These are phyloP conservation scores for Cerceris ruficornis DNA, from an alignment of 2,888 invertebrate species.

Conservation along the genomic window DNA sequence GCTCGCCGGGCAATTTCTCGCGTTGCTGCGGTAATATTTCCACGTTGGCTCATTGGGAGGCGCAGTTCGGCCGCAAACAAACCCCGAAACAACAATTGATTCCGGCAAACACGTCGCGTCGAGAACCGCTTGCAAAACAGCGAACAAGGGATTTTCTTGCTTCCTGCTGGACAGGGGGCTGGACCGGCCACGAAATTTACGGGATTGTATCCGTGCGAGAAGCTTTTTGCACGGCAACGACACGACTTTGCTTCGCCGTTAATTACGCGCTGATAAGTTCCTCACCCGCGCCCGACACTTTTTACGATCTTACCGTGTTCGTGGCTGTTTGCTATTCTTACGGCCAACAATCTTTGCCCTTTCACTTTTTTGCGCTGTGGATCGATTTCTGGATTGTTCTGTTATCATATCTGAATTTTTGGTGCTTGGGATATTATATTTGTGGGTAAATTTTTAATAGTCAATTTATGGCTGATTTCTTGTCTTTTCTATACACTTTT, in stretches of 20 bases:
- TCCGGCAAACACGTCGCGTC: conserved; percentile 67
- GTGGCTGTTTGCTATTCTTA: conserved; percentile 9
- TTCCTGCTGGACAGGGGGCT: conserved; percentile 59
- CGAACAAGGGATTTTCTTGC: conserved; percentile 72
- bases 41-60: conserved; percentile 63
- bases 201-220: conserved; percentile 72
- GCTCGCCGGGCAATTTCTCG: conserved; percentile 65
- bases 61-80: conserved; percentile 64
- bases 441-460: no score
- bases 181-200: conserved; percentile 70
- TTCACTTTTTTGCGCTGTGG: no score
- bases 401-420: no score
- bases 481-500: no score
- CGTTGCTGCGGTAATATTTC: conserved; percentile 68
- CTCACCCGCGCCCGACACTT: conserved; percentile 38
- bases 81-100: conserved; percentile 71
- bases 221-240: conserved; percentile 68
- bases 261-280: conserved; percentile 74
- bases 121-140: conserved; percentile 67
- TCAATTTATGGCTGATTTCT: no score
- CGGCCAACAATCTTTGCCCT: no score
- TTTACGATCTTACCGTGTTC: conserved; percentile 10
- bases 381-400: no score
- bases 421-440: no score
- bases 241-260: conserved; percentile 69